Percentiles rank a stretch among this genome's conserved stretches.
Conservation (phyloP, 2,888 invertebrate species). For the Eugnorisma glareosa region DNA sequence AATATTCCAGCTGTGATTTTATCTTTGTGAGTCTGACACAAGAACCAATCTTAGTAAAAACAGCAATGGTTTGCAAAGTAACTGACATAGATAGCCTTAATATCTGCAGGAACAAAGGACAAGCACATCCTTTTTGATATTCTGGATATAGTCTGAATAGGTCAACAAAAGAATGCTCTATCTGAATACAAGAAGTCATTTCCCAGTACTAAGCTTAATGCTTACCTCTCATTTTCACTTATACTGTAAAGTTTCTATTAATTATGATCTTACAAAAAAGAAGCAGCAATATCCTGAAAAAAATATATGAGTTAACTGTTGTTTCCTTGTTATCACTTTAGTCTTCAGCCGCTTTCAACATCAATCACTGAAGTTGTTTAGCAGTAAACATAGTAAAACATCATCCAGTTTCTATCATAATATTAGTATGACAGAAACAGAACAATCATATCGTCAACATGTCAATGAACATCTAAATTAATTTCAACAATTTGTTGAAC, state of each 20-base stretch:
- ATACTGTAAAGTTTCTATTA: neutral
- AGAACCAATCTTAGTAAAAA: neutral
- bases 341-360: neutral
- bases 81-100: neutral
- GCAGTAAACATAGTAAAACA: neutral
- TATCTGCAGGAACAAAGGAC: neutral
- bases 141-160: neutral
- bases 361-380: neutral
- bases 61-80: neutral
- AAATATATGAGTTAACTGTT: neutral
- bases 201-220: neutral
- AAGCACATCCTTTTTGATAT: neutral
- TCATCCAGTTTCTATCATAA: neutral
- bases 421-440: neutral
- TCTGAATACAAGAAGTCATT: neutral
- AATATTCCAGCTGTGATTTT: conserved; percentile 34
- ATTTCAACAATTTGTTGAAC: neutral
- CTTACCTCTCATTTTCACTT: neutral
- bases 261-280: neutral
- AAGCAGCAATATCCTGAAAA: neutral
- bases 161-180: neutral
- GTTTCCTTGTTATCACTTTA: neutral
- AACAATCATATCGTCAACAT: neutral
- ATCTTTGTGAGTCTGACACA: conserved; percentile 33
- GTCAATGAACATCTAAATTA: neutral